Conservation (phyloP, 2,113 vertebrate species). For the Dolichallabes microphthalmus region DNA sequence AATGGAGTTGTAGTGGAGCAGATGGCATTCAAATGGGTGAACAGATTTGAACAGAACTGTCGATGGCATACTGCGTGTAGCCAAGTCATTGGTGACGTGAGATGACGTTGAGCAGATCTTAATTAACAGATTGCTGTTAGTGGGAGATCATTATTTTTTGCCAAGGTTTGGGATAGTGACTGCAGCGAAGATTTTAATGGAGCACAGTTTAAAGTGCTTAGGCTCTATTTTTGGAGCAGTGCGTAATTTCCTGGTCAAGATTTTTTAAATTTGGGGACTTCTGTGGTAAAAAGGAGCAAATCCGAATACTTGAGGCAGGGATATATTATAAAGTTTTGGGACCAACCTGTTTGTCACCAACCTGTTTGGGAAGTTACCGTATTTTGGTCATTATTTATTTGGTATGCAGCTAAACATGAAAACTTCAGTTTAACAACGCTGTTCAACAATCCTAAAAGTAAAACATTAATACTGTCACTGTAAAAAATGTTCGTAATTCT, state of each 20-base stretch:
- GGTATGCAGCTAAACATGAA: no score
- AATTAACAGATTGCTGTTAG: slow-evolving; percentile 9
- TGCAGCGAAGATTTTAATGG: not conserved
- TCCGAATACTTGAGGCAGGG: not conserved
- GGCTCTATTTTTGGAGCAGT: not conserved
- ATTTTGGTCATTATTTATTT: no score
- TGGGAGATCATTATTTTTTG: slow-evolving; percentile 1
- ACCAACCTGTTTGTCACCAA: not conserved
- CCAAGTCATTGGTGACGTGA: slow-evolving; percentile 28
- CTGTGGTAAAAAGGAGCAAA: not conserved
- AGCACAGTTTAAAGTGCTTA: not conserved
- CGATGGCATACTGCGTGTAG: slow-evolving; percentile 19
- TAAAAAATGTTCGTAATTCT: no score
- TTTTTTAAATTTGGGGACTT: not conserved
- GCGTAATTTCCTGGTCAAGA: not conserved
- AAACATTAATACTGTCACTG: no score
- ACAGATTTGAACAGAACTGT: slow-evolving; percentile 27
- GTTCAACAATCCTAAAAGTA: no score
- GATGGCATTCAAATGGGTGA: slow-evolving; percentile 24
- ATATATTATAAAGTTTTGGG: not conserved
- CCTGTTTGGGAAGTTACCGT: no score
- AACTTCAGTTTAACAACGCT: no score
- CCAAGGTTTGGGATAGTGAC: not conserved
- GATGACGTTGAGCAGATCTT: slow-evolving; percentile 26
- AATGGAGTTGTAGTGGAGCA: slow-evolving; percentile 5